A percentile compares a stretch with the other conserved stretches of the same genome.
phyloP scores from a whole-genome alignment of 2,888 invertebrate genomes.

The Stenodera caucasica region DNA sequence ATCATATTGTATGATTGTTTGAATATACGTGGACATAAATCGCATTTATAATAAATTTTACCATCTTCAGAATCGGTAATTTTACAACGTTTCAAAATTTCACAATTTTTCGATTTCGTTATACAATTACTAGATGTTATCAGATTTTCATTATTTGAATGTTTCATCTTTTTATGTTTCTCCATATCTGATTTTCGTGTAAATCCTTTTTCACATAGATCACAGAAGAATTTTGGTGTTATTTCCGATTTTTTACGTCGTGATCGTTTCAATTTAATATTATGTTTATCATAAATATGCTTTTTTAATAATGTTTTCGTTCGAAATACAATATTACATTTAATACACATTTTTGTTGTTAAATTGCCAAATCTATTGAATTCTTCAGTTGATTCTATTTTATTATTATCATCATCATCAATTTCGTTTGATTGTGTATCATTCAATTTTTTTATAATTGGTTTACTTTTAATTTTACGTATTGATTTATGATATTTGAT shows the following conservation, averaged over 20 bases:
- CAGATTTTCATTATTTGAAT: constrained; percentile 30
- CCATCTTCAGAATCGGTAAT: constrained; percentile 38
- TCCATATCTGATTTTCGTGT: constrained; percentile 51
- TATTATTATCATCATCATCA: background rate
- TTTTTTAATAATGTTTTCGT: constrained; percentile 34
- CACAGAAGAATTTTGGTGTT: constrained; percentile 43
- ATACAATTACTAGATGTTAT: too few species aligned
- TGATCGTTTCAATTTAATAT: constrained; percentile 28
- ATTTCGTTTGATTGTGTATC: background rate
- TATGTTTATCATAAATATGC: constrained; percentile 37
- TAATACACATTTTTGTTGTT: constrained; percentile 30
- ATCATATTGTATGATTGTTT: constrained; percentile 50
- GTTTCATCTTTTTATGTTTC: constrained; percentile 45
- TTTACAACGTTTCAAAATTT: constrained; percentile 43
- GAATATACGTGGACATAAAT: constrained; percentile 53
- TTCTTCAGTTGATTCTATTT: constrained; percentile 20
- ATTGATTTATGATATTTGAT: background rate
- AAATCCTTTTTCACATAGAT: constrained; percentile 47
- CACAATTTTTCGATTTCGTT: constrained; percentile 33
- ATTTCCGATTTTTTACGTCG: constrained; percentile 46
- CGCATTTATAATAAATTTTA: constrained; percentile 52
- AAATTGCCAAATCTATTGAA: constrained; percentile 46
- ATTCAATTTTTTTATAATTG: background rate
- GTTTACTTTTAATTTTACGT: constrained; percentile 7
- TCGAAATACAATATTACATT: constrained; percentile 36